Evolutionary conservation across 2,888 invertebrate genomes (phyloP).

Genomic region (Temnothorax ravouxi): DNA sequence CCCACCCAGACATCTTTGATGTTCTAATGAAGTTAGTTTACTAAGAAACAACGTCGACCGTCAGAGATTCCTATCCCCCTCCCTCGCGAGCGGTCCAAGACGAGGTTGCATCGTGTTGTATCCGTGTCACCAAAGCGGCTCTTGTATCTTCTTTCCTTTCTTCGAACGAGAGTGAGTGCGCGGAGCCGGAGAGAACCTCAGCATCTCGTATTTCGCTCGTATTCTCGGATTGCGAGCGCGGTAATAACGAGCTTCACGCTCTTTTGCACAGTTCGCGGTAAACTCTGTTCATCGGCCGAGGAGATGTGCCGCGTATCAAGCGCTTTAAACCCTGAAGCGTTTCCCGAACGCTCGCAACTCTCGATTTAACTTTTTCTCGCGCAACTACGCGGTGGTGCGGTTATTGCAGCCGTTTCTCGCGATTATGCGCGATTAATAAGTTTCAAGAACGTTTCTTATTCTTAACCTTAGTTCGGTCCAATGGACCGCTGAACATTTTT

Average conservation of each 20-base stretch:
- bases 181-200: neutral
- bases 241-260: conserved; percentile 25
- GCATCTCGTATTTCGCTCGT: too few species aligned
- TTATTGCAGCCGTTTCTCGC: neutral
- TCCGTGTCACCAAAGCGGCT: conserved; percentile 28
- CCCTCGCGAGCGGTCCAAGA: conserved; percentile 17
- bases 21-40: conserved; percentile 76
- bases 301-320: neutral
- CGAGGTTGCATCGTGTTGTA: conserved; percentile 34
- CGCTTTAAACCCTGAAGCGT: conserved; percentile 4
- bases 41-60: conserved; percentile 73
- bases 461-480: too few species aligned
- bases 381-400: neutral
- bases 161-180: neutral
- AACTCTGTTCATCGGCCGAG: conserved; percentile 22
- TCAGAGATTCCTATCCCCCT: conserved; percentile 25
- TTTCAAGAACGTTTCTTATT: neutral
- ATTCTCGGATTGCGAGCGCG: conserved; percentile 31
- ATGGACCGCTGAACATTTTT: too few species aligned
- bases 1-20: conserved; percentile 72
- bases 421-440: conserved; percentile 1
- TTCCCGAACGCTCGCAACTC: neutral
- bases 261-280: conserved; percentile 22
- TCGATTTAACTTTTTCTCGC: neutral
- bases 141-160: conserved; percentile 29